Conservation (phyloP, 2,113 vertebrate species). For the Zosterops pallidus region DNA sequence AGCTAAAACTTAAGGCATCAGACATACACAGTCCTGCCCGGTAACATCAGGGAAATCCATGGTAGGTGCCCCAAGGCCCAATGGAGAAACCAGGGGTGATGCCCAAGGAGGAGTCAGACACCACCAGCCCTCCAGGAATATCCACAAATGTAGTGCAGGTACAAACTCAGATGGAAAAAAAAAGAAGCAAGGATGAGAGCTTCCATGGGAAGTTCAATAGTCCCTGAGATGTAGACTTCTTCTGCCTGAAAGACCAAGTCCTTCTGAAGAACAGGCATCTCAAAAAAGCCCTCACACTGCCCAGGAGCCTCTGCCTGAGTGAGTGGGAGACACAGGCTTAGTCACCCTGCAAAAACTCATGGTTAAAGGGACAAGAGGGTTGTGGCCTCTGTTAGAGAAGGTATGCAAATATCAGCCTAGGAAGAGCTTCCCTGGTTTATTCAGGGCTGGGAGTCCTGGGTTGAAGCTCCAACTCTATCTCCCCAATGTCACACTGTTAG, state of each 20-base stretch:
- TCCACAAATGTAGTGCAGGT: not conserved
- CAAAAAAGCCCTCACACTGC: not conserved
- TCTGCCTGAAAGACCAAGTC: not conserved
- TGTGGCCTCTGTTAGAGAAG: not conserved
- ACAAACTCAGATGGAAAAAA: not conserved
- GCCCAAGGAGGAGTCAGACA: not conserved
- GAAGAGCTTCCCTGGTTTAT: not conserved
- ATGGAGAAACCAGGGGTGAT: not conserved
- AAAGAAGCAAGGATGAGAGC: not conserved
- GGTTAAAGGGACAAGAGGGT: not conserved
- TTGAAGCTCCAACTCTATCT: not conserved
- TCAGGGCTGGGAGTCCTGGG: not conserved
- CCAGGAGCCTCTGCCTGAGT: not conserved
- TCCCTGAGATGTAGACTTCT: not conserved
- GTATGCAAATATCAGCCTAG: not conserved
- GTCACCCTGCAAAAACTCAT: not conserved
- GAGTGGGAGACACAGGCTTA: not conserved
- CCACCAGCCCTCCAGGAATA: not conserved
- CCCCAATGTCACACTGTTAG: rapidly evolving
- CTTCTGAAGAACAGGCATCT: not conserved
- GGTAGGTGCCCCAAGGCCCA: not conserved
- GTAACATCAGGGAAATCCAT: rapidly evolving
- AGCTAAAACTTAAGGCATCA: too few relatives aligned
- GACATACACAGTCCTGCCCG: rapidly evolving
- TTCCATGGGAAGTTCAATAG: not conserved